Evolutionary conservation across 1,140 invertebrate genomes (phyloP).

Genomic region (Apocrypta bakeri): DNA sequence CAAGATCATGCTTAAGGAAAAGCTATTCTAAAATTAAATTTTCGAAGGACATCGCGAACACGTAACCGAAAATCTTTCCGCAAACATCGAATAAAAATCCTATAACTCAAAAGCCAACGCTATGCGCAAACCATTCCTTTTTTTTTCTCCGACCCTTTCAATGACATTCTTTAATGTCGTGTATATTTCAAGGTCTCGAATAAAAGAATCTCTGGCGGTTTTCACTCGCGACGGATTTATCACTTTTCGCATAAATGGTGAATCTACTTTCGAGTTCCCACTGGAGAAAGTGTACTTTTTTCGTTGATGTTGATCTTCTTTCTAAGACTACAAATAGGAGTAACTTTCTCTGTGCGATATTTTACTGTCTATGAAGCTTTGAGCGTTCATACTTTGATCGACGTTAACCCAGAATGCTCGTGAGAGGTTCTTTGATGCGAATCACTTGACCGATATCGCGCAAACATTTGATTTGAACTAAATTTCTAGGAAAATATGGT

Average conservation of each 20-base stretch:
- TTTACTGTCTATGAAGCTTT: not conserved
- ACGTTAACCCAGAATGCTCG: no score
- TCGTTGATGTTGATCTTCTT: no score
- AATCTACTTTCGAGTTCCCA: not conserved
- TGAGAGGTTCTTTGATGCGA: not conserved
- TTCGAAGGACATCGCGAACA: not conserved
- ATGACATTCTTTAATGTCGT: not conserved
- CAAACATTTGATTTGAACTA: no score
- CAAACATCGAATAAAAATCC: not conserved
- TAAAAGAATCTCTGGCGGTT: not conserved
- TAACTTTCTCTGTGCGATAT: not conserved
- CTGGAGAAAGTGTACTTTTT: not conserved
- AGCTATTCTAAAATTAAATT: not conserved
- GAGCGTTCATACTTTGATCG: not conserved
- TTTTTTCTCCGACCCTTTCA: not conserved
- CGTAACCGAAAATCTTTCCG: not conserved
- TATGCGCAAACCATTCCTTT: not conserved
- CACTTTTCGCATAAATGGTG: not conserved
- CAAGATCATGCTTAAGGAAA: no score
- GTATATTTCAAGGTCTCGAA: not conserved
- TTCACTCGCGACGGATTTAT: not conserved
- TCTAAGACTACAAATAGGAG: no score
- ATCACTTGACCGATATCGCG: no score
- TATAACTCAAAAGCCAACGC: not conserved
- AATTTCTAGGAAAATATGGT: no score